Evolutionary conservation across 2,888 invertebrate species (phyloP).

Genomic region (Ophion costatus): DNA sequence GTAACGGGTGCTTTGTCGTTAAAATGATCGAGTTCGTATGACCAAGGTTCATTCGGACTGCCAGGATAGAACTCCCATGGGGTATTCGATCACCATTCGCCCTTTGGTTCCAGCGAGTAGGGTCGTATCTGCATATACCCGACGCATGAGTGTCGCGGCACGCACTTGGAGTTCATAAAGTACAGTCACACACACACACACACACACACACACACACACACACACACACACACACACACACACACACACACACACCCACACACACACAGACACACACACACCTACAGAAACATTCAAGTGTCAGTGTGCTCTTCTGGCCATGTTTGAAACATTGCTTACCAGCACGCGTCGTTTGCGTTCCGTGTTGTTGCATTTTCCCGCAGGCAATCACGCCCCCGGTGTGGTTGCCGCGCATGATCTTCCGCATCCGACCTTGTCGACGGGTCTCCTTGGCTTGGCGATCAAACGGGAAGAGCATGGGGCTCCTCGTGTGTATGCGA

Average conservation of each 20-base stretch:
- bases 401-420: slow-evolving; percentile 77
- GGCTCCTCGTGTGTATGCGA: neutral
- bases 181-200: slow-evolving; percentile 24
- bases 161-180: slow-evolving; percentile 32
- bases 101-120: no score
- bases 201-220: slow-evolving; percentile 25
- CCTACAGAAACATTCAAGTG: neutral
- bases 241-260: slow-evolving; percentile 21
- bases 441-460: slow-evolving; percentile 48
- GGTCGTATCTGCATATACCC: neutral
- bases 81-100: no score
- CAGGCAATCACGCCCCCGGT: slow-evolving; percentile 78
- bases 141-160: neutral
- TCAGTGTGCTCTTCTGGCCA: slow-evolving; percentile 17
- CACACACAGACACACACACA: slow-evolving; percentile 18
- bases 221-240: slow-evolving; percentile 18
- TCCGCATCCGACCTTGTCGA: slow-evolving; percentile 74
- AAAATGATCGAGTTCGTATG: no score
- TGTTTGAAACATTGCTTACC: slow-evolving; percentile 41
- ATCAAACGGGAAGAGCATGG: slow-evolving; percentile 50
- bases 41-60: no score
- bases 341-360: slow-evolving; percentile 72
- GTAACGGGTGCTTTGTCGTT: no score
- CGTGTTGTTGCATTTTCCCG: slow-evolving; percentile 77
- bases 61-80: no score